Evolutionary conservation across 2,888 invertebrate genomes (phyloP).

Genomic region (Portevinia maculata): DNA sequence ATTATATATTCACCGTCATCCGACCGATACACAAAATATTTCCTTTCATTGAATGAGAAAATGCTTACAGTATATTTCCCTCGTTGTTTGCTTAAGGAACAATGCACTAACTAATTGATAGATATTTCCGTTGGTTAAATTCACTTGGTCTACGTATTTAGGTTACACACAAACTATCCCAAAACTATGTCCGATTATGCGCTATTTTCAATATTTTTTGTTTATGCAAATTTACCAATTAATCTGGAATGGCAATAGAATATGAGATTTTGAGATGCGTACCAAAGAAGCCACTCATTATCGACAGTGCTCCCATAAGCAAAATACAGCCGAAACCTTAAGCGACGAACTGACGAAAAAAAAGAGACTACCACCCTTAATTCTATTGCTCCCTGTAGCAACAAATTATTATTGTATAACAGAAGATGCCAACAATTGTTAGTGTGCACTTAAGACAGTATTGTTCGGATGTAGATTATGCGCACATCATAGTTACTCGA

Average conservation of each 20-base stretch:
- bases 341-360: conserved; percentile 1
- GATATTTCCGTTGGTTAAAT: neutral
- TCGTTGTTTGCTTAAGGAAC: neutral
- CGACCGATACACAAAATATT: neutral
- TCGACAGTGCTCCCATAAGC: conserved; percentile 5
- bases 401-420: conserved; percentile 17
- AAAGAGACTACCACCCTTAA: neutral
- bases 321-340: neutral
- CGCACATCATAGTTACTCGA: conserved; percentile 33
- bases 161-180: neutral
- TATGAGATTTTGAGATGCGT: conserved; percentile 7
- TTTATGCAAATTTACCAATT: conserved; percentile 8
- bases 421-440: neutral
- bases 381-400: conserved; percentile 2
- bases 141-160: neutral
- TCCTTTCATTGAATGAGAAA: neutral
- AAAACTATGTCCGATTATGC: neutral
- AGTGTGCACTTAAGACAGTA: neutral
- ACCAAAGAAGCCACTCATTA: conserved; percentile 20
- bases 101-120: conserved; percentile 1
- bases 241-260: neutral
- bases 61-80: neutral
- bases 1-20: neutral
- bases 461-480: conserved; percentile 31
- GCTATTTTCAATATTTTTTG: neutral